These are phyloP conservation scores for Champsocephalus gunnari DNA, from an alignment of 2,797 vertebrate species.

Conservation along the genomic window DNA sequence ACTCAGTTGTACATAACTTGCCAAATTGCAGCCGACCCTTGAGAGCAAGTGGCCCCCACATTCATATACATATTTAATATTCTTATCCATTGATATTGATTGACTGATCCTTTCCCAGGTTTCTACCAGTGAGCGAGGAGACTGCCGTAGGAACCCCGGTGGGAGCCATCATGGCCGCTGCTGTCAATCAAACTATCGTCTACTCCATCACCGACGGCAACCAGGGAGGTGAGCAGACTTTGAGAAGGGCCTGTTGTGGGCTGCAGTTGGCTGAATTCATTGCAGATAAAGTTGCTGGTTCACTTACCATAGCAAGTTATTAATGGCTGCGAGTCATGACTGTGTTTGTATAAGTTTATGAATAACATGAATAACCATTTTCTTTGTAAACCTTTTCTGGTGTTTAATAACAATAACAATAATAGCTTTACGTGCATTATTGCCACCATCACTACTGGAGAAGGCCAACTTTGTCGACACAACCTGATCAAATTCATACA, in stretches of 20 bases:
- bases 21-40: slow-evolving; percentile 39
- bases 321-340: background rate
- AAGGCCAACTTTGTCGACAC: too few relatives aligned
- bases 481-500: too few relatives aligned
- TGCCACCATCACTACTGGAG: background rate
- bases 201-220: slow-evolving; percentile 93
- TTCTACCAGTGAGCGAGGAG: slow-evolving; percentile 90
- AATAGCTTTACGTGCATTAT: background rate
- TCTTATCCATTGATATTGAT: slow-evolving; percentile 55
- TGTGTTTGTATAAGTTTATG: background rate
- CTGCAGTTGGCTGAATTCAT: background rate
- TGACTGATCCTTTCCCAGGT: slow-evolving; percentile 82
- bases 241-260: background rate
- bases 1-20: slow-evolving; percentile 44
- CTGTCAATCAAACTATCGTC: slow-evolving; percentile 93
- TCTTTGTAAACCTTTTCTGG: background rate
- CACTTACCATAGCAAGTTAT: background rate
- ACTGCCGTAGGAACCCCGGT: slow-evolving; percentile 87
- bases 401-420: background rate
- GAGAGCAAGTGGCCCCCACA: slow-evolving; percentile 34
- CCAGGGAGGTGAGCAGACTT: slow-evolving; percentile 76
- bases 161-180: slow-evolving; percentile 87
- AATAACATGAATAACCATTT: background rate
- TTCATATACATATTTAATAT: slow-evolving; percentile 58
- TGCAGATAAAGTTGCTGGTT: slow-evolving; percentile 7